phyloP scores from a whole-genome alignment of 1,140 invertebrate species.

The Lepidostoma basale region DNA sequence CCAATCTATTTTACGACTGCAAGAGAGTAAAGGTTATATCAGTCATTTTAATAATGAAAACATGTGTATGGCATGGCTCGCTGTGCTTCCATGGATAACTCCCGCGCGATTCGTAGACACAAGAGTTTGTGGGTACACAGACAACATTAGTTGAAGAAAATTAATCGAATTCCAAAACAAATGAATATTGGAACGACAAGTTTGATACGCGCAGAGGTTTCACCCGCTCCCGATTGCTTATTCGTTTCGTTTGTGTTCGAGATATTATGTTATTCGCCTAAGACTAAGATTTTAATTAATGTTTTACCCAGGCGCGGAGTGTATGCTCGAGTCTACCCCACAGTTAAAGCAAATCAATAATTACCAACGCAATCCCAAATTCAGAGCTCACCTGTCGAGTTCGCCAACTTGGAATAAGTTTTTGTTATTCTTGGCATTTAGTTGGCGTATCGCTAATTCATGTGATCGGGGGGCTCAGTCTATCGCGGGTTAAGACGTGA shows the following conservation, averaged over 20 bases:
- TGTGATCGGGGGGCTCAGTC: conserved; percentile 18
- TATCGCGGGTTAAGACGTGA: not conserved
- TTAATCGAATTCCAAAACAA: no score
- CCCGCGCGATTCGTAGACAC: no score
- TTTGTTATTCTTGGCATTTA: conserved; percentile 35
- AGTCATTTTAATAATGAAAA: no score
- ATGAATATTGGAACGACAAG: no score
- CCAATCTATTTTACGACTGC: not conserved
- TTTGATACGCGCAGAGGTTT: no score
- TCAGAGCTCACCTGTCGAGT: conserved; percentile 30
- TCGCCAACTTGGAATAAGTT: conserved; percentile 32
- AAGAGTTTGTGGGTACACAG: no score
- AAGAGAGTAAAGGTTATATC: not conserved
- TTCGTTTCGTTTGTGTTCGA: not conserved
- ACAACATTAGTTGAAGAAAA: no score
- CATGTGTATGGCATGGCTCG: no score
- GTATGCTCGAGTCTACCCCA: not conserved
- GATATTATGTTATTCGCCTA: not conserved
- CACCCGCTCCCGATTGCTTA: not conserved
- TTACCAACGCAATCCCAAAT: conserved; percentile 31
- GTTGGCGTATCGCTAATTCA: conserved; percentile 35
- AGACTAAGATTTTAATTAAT: conserved; percentile 29
- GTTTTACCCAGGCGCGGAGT: conserved; percentile 1
- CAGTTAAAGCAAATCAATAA: conserved; percentile 31
- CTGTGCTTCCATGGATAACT: no score